Conservation (phyloP, 2,113 vertebrate species). For the Grantiella picta region DNA sequence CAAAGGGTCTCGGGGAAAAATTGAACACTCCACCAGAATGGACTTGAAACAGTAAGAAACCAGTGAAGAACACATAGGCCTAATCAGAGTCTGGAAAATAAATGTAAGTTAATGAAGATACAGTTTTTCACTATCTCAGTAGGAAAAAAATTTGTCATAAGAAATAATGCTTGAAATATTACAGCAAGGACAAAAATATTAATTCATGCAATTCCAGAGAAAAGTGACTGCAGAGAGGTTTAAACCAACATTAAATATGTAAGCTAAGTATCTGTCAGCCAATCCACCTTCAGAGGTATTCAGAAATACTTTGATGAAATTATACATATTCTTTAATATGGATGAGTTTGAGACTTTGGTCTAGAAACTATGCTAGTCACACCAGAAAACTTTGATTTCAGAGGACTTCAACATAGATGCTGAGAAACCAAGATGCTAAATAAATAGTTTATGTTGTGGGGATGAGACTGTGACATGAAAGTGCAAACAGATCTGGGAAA, state of each 20-base stretch:
- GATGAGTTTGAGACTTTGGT: not conserved
- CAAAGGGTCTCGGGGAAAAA: not conserved
- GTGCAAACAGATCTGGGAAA: not conserved
- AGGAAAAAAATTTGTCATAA: not conserved
- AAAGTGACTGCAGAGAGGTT: not conserved
- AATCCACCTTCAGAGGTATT: not conserved
- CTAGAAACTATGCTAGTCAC: not conserved
- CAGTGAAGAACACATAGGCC: accelerated
- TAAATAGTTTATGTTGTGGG: not conserved
- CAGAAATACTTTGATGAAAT: not conserved
- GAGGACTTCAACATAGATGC: not conserved
- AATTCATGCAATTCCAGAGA: not conserved
- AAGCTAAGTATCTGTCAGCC: not conserved
- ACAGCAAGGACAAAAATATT: not conserved
- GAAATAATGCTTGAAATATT: not conserved
- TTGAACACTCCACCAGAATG: not conserved
- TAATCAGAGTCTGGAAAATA: not conserved
- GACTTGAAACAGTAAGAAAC: not conserved
- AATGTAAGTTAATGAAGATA: not conserved
- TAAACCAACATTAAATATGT: not conserved
- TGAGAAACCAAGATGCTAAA: not conserved
- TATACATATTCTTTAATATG: not conserved
- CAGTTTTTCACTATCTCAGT: not conserved
- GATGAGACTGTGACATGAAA: not conserved
- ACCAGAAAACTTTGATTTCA: not conserved